Conservation (phyloP, 2,888 invertebrate species). For the Mactromeris polynyma region DNA sequence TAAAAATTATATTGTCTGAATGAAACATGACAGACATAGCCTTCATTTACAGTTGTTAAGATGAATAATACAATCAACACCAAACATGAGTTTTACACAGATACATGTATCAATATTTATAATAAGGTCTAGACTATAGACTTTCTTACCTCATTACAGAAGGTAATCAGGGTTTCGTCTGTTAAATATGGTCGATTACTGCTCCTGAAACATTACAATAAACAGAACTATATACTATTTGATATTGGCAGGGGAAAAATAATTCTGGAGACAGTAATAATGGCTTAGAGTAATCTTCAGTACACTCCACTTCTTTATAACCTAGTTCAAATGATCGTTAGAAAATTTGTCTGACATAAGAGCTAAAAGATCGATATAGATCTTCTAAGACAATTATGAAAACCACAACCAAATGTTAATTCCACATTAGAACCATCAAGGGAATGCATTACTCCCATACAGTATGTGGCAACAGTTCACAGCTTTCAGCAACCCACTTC, state of each 20-base stretch:
- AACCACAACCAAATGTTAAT: too few relatives aligned
- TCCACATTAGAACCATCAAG: too few relatives aligned
- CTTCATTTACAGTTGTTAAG: not conserved
- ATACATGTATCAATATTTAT: too few relatives aligned
- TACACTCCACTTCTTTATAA: not conserved
- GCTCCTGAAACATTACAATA: slow-evolving; percentile 90
- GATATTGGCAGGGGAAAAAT: not conserved
- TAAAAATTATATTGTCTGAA: too few relatives aligned
- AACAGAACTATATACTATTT: not conserved
- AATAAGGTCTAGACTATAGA: not conserved
- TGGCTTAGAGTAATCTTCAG: not conserved
- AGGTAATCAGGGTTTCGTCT: slow-evolving; percentile 95
- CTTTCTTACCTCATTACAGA: slow-evolving; percentile 93
- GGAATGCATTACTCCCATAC: too few relatives aligned
- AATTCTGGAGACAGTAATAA: not conserved
- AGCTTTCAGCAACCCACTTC: too few relatives aligned
- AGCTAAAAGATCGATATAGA: not conserved
- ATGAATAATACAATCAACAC: not conserved
- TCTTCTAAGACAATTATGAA: too few relatives aligned
- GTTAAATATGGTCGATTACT: slow-evolving; percentile 96
- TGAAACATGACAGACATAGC: not conserved
- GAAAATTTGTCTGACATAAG: not conserved
- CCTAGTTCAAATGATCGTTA: not conserved
- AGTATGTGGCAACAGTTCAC: too few relatives aligned
- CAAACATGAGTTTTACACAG: not conserved